Base-by-base conservation (phyloP, 2,888 invertebrate species). In the Macaria notata region DNA sequence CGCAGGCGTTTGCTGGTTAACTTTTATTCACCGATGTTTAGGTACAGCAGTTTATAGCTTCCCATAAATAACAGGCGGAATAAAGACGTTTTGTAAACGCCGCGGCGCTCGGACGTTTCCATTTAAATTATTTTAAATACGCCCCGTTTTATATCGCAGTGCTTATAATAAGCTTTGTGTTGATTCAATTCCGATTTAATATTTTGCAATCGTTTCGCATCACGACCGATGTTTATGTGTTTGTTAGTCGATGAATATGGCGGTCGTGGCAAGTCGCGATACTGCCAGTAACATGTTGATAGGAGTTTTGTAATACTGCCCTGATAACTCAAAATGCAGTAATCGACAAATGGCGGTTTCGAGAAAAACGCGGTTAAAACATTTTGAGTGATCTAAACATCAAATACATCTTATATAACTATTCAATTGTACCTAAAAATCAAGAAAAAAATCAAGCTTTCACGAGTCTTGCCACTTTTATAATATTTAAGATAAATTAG, bases 41-140 rank as follows among this genome's bases (percentile, higher is more conserved):
- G 81, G 82, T 86, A 81, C 79, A 69, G 66, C 71, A 79, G 74
- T 90, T 90, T 89, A 90, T 81, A 69, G 81, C 77, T 69, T 60
- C 61, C 73, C 85, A 81, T 90, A 90, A 89, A 90, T 88, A 76
- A 85, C 64, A 64, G 66, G 69, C 70, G 74, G 83, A 78, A 89
- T 89, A 88, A 87, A 89, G 89, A 88, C 83, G 86, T 89, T 88
- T 83, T 84, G 82, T 87, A 78, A 78, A 78, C 78, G 72, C 66
- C 74, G 72, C 75, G 78, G 79, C 75, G 71, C 70, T 72, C 68
- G 75, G 81, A 83, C 81, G 78, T 82, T 87, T 85, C 81, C 83
- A 86, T 88, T 88, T 84, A 83, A 86, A 85, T 86, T 84, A 84
- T 83, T 83, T 85, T 83, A 84, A 78, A 85, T 84, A 81, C 79